Base-by-base conservation (phyloP, 2,113 vertebrate genomes). In the Sula dactylatra region DNA sequence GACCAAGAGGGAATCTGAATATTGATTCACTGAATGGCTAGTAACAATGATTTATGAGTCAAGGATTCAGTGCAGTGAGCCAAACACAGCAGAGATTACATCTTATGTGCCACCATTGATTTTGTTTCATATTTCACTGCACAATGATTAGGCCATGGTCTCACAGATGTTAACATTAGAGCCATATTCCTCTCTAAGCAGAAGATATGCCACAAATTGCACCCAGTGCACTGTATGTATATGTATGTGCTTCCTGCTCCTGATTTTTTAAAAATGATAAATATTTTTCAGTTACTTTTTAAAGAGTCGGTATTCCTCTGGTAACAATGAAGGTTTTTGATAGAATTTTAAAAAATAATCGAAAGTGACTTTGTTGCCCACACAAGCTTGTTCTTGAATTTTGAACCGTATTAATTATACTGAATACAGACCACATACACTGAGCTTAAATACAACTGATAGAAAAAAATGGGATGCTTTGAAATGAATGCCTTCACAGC, bases 21-120 rank as follows among this genome's bases (percentile, higher is more conserved):
- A 99, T 99, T 97, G 98, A 99, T 99, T 98, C 97, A 98, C 97
- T 97, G 98, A 98, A 98, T 98, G 98, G 97, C 98, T 98, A 98
- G 97, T 99, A 99, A 99, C 98, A 98, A 93, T 99, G 99, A 99
- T 99, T 97, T 98, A 99, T 98, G 98, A 98, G 93, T 96, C 97
- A 97, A 97, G 97, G 95, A 96, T 98, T 97, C 94, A 97, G 96
- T 98, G 97, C 95, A 98, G 97, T 96, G 96, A 98, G 98, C 98
- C 98, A 97, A 98, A 98, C 90, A 86, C 89, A 95, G 97, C 58
- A 95, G 94, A 94, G 94, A 98, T 97, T 98, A 94, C 90, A 92
- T 98, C 93, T 98, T 95, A 56, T 9, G 82, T 97, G 92, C 82
- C 94, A 95, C 77, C 82, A 86, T 97, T 97, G 97, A 97, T 96